Conservation (phyloP, 2,888 invertebrate genomes). For the Philaethria dido region DNA sequence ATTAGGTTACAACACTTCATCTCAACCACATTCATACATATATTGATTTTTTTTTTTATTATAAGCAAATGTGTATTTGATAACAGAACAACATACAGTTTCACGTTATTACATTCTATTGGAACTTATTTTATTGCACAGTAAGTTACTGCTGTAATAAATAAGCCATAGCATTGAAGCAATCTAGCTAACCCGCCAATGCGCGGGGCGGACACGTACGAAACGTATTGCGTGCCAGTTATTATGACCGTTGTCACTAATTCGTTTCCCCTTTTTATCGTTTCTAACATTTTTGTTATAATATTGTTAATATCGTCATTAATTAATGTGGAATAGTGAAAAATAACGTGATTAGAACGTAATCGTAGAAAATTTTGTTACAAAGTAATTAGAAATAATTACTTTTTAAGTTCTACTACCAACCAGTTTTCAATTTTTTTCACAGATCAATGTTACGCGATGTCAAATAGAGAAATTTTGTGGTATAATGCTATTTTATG, state of each 20-base stretch:
- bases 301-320: background rate
- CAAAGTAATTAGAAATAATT: too few species aligned
- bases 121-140: constrained; percentile 17
- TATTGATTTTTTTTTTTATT: too few species aligned
- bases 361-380: too few species aligned
- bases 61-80: too few species aligned
- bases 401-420: too few species aligned
- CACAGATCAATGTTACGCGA: too few species aligned
- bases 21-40: too few species aligned
- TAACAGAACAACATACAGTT: background rate
- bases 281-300: constrained; percentile 4
- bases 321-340: background rate
- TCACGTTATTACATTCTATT: background rate
- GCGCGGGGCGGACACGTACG: constrained; percentile 38
- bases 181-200: constrained; percentile 39
- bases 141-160: constrained; percentile 22
- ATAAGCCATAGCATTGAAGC: constrained; percentile 30
- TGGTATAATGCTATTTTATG: too few species aligned
- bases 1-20: too few species aligned
- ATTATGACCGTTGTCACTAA: constrained; percentile 36
- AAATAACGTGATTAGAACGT: too few species aligned
- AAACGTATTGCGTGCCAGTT: constrained; percentile 38
- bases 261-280: constrained; percentile 27
- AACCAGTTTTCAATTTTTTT: too few species aligned
- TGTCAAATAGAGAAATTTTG: too few species aligned